Evolutionary conservation across 2,113 vertebrate genomes (phyloP).

Genomic region (Galbula dea): DNA sequence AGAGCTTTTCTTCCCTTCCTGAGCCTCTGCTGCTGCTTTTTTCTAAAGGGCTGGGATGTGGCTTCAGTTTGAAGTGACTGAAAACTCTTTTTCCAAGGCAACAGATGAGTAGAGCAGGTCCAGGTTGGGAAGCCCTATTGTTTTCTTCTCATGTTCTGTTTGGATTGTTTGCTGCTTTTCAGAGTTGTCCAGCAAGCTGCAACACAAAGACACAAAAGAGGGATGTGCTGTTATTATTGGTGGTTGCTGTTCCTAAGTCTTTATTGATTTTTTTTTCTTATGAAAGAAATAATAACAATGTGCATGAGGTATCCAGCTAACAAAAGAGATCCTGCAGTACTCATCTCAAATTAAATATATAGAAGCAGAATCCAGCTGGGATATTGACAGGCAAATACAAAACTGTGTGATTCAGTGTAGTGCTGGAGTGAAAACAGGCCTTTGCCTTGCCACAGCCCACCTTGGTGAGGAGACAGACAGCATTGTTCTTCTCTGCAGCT

Average conservation of each 20-base stretch:
- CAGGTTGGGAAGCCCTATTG: neutral
- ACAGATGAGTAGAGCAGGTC: neutral
- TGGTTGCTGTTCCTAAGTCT: conserved; percentile 52
- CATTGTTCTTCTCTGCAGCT: neutral
- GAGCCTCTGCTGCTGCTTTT: neutral
- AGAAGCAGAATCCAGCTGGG: conserved; percentile 42
- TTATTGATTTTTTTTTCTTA: conserved; percentile 65
- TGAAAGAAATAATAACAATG: conserved; percentile 59
- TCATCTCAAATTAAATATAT: conserved; percentile 39
- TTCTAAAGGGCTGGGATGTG: neutral
- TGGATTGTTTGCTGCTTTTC: neutral
- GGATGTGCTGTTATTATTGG: conserved; percentile 43
- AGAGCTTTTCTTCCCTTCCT: neutral
- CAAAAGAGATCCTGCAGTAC: conserved; percentile 60
- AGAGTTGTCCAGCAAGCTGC: neutral
- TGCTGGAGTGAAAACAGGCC: neutral
- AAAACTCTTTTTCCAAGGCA: neutral
- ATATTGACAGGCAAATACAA: conserved; percentile 58
- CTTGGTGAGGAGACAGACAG: neutral
- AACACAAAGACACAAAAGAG: conserved; percentile 10
- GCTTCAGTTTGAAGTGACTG: neutral
- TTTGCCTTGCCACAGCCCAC: neutral
- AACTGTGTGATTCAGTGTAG: neutral
- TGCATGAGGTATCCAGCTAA: conserved; percentile 43
- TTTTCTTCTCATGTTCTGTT: neutral